Percentiles rank a stretch among this genome's conserved stretches.
These are phyloP conservation scores for Pelodytes ibericus DNA, from an alignment of 2,797 vertebrate species.

Conservation along the genomic window DNA sequence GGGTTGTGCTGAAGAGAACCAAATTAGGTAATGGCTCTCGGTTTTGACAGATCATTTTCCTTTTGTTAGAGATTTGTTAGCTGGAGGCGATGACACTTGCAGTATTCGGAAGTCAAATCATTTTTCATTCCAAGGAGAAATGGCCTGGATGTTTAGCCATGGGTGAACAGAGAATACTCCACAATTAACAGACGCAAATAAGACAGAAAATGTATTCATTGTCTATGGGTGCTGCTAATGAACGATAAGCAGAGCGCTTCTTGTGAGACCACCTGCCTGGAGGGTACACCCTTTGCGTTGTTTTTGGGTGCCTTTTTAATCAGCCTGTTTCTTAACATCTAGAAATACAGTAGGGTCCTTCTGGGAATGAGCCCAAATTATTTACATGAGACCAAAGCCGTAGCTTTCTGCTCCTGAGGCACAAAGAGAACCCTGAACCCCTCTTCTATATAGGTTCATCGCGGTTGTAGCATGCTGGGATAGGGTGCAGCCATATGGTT, in stretches of 20 bases:
- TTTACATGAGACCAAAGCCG: too few relatives aligned
- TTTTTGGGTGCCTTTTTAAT: not conserved
- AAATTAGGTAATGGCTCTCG: conserved; percentile 32
- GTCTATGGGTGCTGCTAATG: conserved; percentile 61
- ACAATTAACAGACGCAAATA: conserved; percentile 64
- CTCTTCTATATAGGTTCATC: too few relatives aligned
- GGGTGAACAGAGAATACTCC: conserved; percentile 51
- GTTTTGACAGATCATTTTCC: conserved; percentile 46
- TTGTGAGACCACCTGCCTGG: not conserved
- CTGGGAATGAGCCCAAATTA: too few relatives aligned
- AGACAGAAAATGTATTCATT: conserved; percentile 64
- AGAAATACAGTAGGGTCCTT: too few relatives aligned
- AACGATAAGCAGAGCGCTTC: conserved; percentile 28
- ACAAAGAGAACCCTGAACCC: too few relatives aligned
- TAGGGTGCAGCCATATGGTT: too few relatives aligned
- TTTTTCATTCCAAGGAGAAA: conserved; percentile 47
- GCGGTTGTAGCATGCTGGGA: too few relatives aligned
- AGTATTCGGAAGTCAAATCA: conserved; percentile 23
- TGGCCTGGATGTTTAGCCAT: conserved; percentile 57
- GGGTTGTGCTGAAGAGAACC: not conserved
- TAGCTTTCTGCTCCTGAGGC: too few relatives aligned
- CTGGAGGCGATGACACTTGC: conserved; percentile 46
- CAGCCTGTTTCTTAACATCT: not conserved
- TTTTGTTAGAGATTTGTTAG: conserved; percentile 45
- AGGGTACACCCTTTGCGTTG: conserved; percentile 53